phyloP scores from a whole-genome alignment of 2,797 vertebrate species.

The Cirrhinus molitorella region DNA sequence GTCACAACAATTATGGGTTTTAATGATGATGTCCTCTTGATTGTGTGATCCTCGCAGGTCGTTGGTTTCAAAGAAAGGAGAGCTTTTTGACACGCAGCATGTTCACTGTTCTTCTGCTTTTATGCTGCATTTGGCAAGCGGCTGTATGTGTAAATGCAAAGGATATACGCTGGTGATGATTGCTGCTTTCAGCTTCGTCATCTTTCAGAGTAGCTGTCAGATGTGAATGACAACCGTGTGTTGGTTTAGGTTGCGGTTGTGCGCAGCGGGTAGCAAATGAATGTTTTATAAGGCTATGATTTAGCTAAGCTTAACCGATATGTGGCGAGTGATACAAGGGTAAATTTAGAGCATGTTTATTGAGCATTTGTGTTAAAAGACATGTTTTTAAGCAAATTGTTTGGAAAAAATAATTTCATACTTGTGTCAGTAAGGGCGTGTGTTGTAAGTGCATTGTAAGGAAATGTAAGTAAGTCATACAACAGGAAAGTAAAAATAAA shows the following conservation, averaged over 20 bases:
- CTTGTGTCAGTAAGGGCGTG: too few species aligned
- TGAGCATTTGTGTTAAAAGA: background rate
- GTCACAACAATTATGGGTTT: constrained; percentile 41
- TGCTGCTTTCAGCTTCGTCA: background rate
- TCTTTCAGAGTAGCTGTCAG: background rate
- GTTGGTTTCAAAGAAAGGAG: constrained; percentile 16
- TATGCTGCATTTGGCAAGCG: background rate
- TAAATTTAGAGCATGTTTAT: constrained; percentile 23
- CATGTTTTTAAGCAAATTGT: background rate
- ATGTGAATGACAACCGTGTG: background rate
- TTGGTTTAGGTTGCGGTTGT: background rate
- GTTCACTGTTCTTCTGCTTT: background rate
- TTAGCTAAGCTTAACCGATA: constrained; percentile 19
- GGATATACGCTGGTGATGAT: background rate
- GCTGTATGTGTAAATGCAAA: background rate
- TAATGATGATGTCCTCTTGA: constrained; percentile 47
- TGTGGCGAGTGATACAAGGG: too few species aligned
- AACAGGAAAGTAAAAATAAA: background rate
- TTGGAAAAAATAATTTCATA: background rate
- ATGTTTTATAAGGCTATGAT: constrained; percentile 48
- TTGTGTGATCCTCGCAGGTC: constrained; percentile 17
- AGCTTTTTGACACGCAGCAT: background rate
- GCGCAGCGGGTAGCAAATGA: constrained; percentile 13
- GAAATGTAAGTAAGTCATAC: background rate
- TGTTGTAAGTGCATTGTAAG: background rate